Evolutionary conservation across 1,140 invertebrate genomes (phyloP), one percentile per base, ranked within the genome.

Genomic region (Callitettix versicolor): DNA sequence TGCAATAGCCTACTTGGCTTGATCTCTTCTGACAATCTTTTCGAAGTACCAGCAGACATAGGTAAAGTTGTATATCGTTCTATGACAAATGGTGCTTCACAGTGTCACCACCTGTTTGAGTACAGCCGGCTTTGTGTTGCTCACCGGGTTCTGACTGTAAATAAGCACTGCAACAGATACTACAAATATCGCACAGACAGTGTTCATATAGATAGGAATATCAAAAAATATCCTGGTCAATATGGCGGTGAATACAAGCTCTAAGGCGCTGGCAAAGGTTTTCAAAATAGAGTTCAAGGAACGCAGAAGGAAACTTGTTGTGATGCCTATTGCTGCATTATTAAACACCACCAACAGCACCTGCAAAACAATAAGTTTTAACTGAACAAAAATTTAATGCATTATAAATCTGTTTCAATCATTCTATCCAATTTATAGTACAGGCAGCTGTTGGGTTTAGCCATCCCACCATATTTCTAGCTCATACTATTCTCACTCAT

Each of bases 221-320:
- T 76, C 79, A 69, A 98, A 95, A 43, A 97, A 76, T 36, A 95
- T 71, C 76, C 86, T 93, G 64, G 89, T 91, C 0, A 95, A 74
- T 4, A 95, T 71, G 9, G 93, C 93, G 5, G 91, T 95, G 63
- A 96, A 89, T 33, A 95, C 75, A 12, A 97, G 70, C 70, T 98
- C 94, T 58, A 97, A 73, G 26, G 92, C 92, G 73, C 90, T 91
- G 1, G 94, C 93, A 73, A 96, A 97, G 7, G 90, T 95, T 74
- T 98, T 98, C 40, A 97, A 72, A 63, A 97, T 96, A 7, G 93
- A 97, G 71, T 97, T 97, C 53, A 97, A 76, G 58, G 84, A 88
- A 65, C 90, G 89, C 1, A 98, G 73, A 65, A 97, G 96, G 65
- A 96, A 88, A 68, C 90, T 93, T 0, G 93, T 96, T 1, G 93